These are phyloP conservation scores for Phocoena phocoena DNA, from an alignment of 2,113 vertebrate species.

Conservation along the genomic window DNA sequence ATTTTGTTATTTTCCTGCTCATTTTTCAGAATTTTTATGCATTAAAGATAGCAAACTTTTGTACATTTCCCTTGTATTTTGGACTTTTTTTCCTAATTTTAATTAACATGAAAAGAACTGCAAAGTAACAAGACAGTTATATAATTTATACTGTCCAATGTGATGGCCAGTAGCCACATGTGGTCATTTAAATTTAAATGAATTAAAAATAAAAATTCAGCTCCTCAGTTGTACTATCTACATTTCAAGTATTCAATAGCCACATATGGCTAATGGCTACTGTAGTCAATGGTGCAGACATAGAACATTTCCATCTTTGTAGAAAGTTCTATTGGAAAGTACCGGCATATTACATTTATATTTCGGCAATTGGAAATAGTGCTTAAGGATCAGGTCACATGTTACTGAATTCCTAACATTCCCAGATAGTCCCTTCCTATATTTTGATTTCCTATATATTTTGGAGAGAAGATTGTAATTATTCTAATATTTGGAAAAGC, in stretches of 20 bases:
- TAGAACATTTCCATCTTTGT: not conserved
- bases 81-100: not conserved
- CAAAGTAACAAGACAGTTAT: not conserved
- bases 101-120: not conserved
- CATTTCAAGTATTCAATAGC: not conserved
- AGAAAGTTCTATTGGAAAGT: not conserved
- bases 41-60: not conserved
- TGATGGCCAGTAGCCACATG: not conserved
- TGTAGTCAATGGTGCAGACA: not conserved
- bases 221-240: not conserved
- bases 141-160: not conserved
- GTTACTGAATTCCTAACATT: not conserved
- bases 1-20: conserved; percentile 13
- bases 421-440: not conserved
- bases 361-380: not conserved
- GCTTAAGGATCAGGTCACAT: not conserved
- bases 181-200: not conserved
- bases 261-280: not conserved
- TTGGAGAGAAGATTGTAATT: conserved; percentile 6
- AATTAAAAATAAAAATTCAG: not conserved
- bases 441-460: conserved; percentile 34
- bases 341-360: not conserved
- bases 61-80: not conserved
- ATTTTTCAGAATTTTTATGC: not conserved
- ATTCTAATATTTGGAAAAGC: conserved; percentile 22